Conservation (phyloP, 1,140 invertebrate species). For the Drosophila pachea region DNA sequence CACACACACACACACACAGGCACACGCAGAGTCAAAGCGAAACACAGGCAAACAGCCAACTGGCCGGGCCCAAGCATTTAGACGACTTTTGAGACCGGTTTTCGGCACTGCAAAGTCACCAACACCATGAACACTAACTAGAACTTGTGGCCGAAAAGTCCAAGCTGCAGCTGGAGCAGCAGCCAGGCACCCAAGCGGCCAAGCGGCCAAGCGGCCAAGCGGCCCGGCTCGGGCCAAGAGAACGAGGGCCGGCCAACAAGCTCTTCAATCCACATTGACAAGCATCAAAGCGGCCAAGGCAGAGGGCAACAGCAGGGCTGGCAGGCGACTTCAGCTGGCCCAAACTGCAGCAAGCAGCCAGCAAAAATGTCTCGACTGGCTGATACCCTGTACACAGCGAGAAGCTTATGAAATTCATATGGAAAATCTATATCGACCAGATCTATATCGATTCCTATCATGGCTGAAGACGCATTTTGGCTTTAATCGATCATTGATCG, state of each 20-base stretch:
- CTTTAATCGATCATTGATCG: too few relatives aligned
- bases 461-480: too few relatives aligned
- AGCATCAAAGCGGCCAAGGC: conserved; percentile 25
- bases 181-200: conserved; percentile 1
- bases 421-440: too few relatives aligned
- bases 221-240: not conserved
- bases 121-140: conserved; percentile 44
- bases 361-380: too few relatives aligned
- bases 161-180: conserved; percentile 36
- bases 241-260: conserved; percentile 15
- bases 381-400: too few relatives aligned
- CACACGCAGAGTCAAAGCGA: conserved; percentile 6
- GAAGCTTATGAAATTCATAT: too few relatives aligned
- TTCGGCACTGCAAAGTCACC: conserved; percentile 48
- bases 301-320: not conserved
- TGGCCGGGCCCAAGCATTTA: conserved; percentile 51
- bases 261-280: conserved; percentile 32
- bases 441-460: too few relatives aligned
- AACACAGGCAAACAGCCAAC: conserved; percentile 19
- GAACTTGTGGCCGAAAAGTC: conserved; percentile 56
- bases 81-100: conserved; percentile 66
- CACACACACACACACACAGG: not conserved
- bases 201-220: conserved; percentile 1
- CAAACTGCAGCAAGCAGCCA: not conserved
- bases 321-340: not conserved